phyloP scores from a whole-genome alignment of 2,797 vertebrate species.

The Hydrolagus colliei region DNA sequence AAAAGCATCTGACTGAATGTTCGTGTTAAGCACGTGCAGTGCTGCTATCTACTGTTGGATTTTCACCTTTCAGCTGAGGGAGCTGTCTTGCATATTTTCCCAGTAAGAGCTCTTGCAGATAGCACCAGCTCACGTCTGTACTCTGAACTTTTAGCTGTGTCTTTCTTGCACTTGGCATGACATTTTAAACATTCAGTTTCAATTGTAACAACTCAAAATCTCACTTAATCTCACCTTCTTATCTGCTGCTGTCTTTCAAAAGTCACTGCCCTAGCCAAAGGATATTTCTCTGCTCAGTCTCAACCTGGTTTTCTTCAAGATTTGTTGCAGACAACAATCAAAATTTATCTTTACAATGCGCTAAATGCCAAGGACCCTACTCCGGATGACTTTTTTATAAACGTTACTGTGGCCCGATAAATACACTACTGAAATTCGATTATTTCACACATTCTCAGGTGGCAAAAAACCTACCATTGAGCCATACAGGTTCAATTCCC shows the following conservation, averaged over 20 bases:
- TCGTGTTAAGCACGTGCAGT: not conserved
- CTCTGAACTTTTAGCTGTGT: not conserved
- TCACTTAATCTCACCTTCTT: not conserved
- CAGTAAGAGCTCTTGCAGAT: not conserved
- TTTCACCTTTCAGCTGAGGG: not conserved
- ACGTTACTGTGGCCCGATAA: not conserved
- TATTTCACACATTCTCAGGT: too few species aligned
- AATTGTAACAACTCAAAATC: too few species aligned
- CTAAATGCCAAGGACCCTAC: not conserved
- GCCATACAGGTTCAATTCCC: too few species aligned
- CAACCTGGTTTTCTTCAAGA: not conserved
- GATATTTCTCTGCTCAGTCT: not conserved
- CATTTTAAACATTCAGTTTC: not conserved
- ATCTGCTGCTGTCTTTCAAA: not conserved
- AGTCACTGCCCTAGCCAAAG: not conserved
- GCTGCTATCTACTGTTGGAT: not conserved
- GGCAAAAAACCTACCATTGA: too few species aligned
- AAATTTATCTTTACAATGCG: not conserved
- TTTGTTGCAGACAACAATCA: not conserved
- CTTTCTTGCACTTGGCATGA: not conserved
- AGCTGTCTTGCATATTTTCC: not conserved
- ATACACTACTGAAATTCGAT: too few species aligned
- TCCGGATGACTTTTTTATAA: not conserved
- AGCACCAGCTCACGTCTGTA: not conserved
- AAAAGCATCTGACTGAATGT: not conserved